Evolutionary conservation across 37 sponge, comb jelly and placozoan genomes (phyloP), one percentile per base, ranked within the genome.

Genomic region (Beroe forskalii): DNA sequence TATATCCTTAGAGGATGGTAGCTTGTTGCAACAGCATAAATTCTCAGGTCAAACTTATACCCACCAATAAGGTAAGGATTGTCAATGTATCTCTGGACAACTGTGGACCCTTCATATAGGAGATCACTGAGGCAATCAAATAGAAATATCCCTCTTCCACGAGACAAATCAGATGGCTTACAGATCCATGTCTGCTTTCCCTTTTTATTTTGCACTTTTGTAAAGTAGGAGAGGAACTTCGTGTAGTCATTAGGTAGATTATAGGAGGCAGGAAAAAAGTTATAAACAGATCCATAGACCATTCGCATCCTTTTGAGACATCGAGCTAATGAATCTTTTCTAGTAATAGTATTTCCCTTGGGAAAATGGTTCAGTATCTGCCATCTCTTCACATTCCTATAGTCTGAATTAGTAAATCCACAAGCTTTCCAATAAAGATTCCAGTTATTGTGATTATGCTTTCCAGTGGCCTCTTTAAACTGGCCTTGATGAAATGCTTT

Each of bases 1-100:
- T 91, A 91, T 19, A 76, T 62, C 22, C 66, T 39, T 22, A 91
- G 89, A 24, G 91, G 91, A 27, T 76, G 91, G 41, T 63, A 91
- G 62, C 72, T 67, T 12, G 86, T 67, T 24, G 89, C 91, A 4
- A 67, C 91, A 6, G 63, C 91, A 44, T 91, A 91, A 6, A 91
- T 55, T 19, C 91, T 76, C 41, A 91, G 66, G n/a, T 91, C 91
- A 40, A 91, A 91, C 44, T 91, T 91, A 35, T 76, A 91, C 12
- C 91, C 91, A 38, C 86, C 55, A 27, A 91, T 76, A 22, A 91
- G 67, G 32, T 67, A 67, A 32, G 91, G 91, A 27, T 76, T 32
- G 0, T 61, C 62, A 39, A 91, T 76, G 89, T 91, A 91, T 36
- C 62, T 30, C 89, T 91, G 91, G 14, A 76, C 91, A 8, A 91